phyloP scores from a whole-genome alignment of 2,888 invertebrate species.

The Blera fallax region DNA sequence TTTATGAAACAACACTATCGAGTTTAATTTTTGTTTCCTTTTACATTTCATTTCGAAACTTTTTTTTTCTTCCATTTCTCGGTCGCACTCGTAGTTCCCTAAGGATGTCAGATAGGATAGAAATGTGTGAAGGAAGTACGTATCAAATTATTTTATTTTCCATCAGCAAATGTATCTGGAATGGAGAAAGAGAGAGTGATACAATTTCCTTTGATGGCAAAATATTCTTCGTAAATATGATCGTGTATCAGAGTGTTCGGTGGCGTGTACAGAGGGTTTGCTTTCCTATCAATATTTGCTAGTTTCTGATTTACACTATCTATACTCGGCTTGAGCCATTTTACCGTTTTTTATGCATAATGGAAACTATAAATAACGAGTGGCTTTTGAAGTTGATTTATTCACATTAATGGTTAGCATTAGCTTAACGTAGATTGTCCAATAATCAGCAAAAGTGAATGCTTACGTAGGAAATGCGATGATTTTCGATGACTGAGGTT shows the following conservation, averaged over 20 bases:
- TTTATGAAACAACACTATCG: slow-evolving; percentile 53
- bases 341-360: slow-evolving; percentile 40
- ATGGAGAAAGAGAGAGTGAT: not conserved
- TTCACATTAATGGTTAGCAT: slow-evolving; percentile 5
- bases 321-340: not conserved
- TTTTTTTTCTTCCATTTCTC: not conserved
- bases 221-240: slow-evolving; percentile 50
- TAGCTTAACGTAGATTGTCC: not conserved
- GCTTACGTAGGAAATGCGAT: not conserved
- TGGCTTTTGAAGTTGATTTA: slow-evolving; percentile 5
- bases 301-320: slow-evolving; percentile 49
- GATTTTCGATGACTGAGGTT: slow-evolving; percentile 1
- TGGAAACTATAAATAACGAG: slow-evolving; percentile 54
- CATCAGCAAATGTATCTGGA: slow-evolving; percentile 28
- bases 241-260: slow-evolving; percentile 14
- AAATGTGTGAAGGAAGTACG: slow-evolving; percentile 44
- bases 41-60: slow-evolving; percentile 16
- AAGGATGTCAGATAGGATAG: slow-evolving; percentile 23
- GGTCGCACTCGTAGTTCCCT: not conserved
- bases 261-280: not conserved
- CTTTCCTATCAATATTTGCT: slow-evolving; percentile 55
- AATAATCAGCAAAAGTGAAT: not conserved
- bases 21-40: slow-evolving; percentile 50
- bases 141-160: slow-evolving; percentile 59
- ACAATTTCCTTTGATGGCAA: slow-evolving; percentile 35